Base-by-base conservation (phyloP, 2,113 vertebrate genomes). In the Bujurquina vittata region DNA sequence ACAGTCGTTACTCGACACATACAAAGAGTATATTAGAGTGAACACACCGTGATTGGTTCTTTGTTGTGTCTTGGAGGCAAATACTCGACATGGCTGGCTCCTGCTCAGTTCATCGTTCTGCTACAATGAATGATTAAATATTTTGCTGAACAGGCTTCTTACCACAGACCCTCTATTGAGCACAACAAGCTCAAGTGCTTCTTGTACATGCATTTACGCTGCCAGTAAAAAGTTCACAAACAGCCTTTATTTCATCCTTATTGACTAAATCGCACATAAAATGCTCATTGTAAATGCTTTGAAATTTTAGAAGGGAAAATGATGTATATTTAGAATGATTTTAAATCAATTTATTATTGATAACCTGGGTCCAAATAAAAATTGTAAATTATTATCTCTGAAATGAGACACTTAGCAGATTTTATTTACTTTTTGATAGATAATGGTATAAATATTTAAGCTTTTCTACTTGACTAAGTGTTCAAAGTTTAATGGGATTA, bases 151-250 rank as follows among this genome's bases (percentile, higher is more conserved):
- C 31, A 40, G n/a, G 31, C 59, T 52, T 9, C n/a, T 84, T 74
- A 78, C 12, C 35, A 83, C 69, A 87, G 49, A 90, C 79, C 79
- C 81, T 84, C 33, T 84, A 15, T 79, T 81, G 23, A 75, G 40
- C 3, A 17, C 62, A 40, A 55, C 15, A 40, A 81, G 74, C 65
- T 81, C 33, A 54, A 2, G 2, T 56, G 29, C 77, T 72, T 88
- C 26, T 63, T 77, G 8, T 60, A 33, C 59, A 31, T 55, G 5
- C 33, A 74, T 82, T 78, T 81, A 77, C 76, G 75, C 83, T 88
- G 79, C 59, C 84, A 83, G 79, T 80, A 22, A 78, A 85, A 85
- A 72, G 60, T 79, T 90, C 49, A 35, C 75, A 43, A 43, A 52
- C 35, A 20, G 12, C 33, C 23, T 29, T 12, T n/a, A 56, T 23